These are phyloP conservation scores for Spheniscus humboldti DNA, from an alignment of 2,797 vertebrate genomes.

Conservation along the genomic window DNA sequence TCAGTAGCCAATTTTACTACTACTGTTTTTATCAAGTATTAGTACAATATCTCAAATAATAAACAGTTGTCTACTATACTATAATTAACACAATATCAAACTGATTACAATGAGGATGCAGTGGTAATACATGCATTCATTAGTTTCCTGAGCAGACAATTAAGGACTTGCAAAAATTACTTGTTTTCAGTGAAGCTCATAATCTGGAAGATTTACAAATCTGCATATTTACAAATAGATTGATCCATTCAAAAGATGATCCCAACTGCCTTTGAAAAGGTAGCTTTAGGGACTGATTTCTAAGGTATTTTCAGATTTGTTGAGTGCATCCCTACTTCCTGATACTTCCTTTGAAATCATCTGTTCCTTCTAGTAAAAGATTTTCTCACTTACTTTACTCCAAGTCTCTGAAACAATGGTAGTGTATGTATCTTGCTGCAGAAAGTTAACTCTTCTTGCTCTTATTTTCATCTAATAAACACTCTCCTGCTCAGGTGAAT, in stretches of 20 bases:
- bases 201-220: background rate
- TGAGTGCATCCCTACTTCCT: background rate
- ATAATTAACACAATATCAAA: background rate
- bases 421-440: background rate
- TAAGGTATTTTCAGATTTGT: background rate
- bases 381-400: background rate
- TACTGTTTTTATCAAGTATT: background rate
- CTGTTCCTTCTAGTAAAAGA: background rate
- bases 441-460: background rate
- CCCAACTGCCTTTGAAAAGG: background rate
- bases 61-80: background rate
- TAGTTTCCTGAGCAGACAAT: background rate
- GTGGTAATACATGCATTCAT: background rate
- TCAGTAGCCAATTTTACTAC: background rate
- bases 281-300: background rate
- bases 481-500: background rate
- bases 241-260: background rate
- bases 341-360: background rate
- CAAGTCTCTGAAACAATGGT: background rate
- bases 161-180: background rate
- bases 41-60: background rate
- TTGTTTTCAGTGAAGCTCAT: background rate
- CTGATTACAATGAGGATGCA: background rate
- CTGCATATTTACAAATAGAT: background rate
- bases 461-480: background rate